These are phyloP conservation scores for Xestia sexstrigata DNA, from an alignment of 2,888 invertebrate species.

Conservation along the genomic window DNA sequence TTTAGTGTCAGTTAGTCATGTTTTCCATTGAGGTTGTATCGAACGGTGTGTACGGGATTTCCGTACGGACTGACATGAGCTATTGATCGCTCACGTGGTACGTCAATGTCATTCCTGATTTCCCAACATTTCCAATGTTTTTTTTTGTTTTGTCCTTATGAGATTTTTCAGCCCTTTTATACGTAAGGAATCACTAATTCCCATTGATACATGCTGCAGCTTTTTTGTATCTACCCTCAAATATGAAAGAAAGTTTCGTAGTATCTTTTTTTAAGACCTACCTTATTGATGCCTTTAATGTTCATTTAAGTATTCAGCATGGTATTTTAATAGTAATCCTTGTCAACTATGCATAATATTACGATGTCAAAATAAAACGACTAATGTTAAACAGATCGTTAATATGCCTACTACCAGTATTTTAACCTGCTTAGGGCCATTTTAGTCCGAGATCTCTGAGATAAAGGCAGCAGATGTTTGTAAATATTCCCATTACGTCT, in stretches of 20 bases:
- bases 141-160: not conserved
- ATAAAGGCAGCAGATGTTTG: constrained; percentile 2
- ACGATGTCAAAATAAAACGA: constrained; percentile 10
- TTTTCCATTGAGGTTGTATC: not conserved
- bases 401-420: constrained; percentile 5
- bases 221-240: too few relatives aligned
- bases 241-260: not conserved
- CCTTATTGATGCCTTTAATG: not conserved
- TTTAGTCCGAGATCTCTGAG: not conserved
- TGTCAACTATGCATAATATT: not conserved
- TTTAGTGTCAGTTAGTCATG: not conserved
- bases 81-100: constrained; percentile 7
- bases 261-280: not conserved
- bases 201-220: too few relatives aligned
- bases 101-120: constrained; percentile 5
- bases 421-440: constrained; percentile 17
- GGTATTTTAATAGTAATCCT: not conserved
- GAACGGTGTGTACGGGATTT: not conserved
- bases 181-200: not conserved
- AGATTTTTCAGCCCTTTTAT: not conserved
- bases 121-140: not conserved
- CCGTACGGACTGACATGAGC: not conserved
- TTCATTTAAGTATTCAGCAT: not conserved
- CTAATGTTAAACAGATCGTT: constrained; percentile 17
- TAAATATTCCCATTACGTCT: constrained; percentile 6